Evolutionary conservation across 2,888 invertebrate species (phyloP), one percentile per base, ranked within the genome.

Genomic region (Caenorhabditis virilis): DNA sequence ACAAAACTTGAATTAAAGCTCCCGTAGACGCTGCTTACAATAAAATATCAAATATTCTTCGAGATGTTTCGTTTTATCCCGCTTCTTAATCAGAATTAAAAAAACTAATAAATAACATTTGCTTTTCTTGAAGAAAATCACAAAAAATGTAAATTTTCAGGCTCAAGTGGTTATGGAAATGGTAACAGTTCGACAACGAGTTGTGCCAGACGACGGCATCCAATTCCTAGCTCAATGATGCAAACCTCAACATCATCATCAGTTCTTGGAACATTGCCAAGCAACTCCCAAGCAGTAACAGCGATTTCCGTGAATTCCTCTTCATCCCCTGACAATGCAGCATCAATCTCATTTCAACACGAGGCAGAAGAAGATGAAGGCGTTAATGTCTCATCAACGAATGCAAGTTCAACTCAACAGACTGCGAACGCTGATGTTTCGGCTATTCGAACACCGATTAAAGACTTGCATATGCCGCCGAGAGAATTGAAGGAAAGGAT

Each of bases 401-500:
- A 41, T 9, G 30, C 15, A 22, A 36, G 36, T 2, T 25, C 47
- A 26, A 26, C 48, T 20, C 38, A 26, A 5, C 20, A 20, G n/a
- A 6, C 5, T 25, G 20, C 13, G 23, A 13, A 23, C 23, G 23
- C 23, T 20, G 7, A 42, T 18, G 52, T 52, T 22, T 41, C 51
- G 2, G 50, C 60, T 7, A 27, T 58, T n/a, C 45, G 63, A 1
- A 30, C 46, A 9, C 63, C 63, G 2, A 51, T 63, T 13, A 63
- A 58, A 30, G 63, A 63, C 30, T 16, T 63, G 20, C 63, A 63
- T 30, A 64, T 64, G 57, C 59, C 59, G 42, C 53, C 48, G 46
- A 33, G 53, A 56, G 56, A 60, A 18, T 39, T 66, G 16, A 61
- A 83, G 76, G 82, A 80, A 18, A 67, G 76, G 26, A 74, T 83